Evolutionary conservation across 2,113 vertebrate species (phyloP).

Genomic region (Rhinoderma darwinii): DNA sequence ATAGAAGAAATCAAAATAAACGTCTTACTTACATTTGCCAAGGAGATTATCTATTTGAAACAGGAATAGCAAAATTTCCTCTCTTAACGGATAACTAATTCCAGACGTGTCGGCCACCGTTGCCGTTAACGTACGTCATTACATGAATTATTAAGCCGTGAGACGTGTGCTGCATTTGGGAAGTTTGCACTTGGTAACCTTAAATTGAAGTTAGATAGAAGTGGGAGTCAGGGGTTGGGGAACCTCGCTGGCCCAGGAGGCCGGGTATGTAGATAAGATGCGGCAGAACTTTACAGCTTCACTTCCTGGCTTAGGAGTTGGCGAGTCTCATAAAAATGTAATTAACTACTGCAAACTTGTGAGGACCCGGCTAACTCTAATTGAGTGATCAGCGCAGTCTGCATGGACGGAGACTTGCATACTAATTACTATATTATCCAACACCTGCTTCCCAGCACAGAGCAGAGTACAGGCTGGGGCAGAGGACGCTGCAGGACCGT

Average conservation of each 20-base stretch:
- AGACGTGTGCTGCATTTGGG: constrained; percentile 23
- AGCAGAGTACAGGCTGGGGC: constrained; percentile 63
- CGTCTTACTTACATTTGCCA: not conserved
- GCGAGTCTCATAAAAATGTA: constrained; percentile 72
- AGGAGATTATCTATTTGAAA: not conserved
- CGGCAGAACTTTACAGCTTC: constrained; percentile 19
- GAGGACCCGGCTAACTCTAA: constrained; percentile 76
- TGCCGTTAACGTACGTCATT: not conserved
- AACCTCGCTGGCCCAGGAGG: not conserved
- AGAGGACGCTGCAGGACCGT: not conserved
- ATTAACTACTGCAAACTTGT: constrained; percentile 79
- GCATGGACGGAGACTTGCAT: constrained; percentile 73
- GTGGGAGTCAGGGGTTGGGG: not conserved
- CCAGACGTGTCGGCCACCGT: not conserved
- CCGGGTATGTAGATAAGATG: constrained; percentile 21
- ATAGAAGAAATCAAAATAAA: not conserved
- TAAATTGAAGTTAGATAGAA: not conserved
- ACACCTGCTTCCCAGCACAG: constrained; percentile 72
- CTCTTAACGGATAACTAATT: constrained; percentile 30
- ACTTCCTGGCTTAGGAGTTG: constrained; percentile 58
- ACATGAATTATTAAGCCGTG: constrained; percentile 35
- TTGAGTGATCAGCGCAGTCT: constrained; percentile 80
- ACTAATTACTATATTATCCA: constrained; percentile 78
- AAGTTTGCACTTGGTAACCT: not conserved
- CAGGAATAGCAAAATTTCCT: not conserved